phyloP scores from a whole-genome alignment of 92 coral and sea anemone genomes.

The Porites lobata region DNA sequence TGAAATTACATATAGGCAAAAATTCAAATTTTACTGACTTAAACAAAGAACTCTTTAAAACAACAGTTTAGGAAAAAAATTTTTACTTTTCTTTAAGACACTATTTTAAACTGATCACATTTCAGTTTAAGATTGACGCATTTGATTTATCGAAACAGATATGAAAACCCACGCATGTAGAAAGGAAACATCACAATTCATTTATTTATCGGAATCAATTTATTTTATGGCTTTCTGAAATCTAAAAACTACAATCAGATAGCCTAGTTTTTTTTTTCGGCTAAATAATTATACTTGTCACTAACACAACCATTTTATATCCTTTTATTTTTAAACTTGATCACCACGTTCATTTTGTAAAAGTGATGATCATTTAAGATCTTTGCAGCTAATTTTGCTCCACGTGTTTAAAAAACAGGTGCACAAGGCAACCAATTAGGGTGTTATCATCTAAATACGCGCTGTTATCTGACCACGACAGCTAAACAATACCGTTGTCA shows the following conservation, averaged over 20 bases:
- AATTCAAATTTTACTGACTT: too few relatives aligned
- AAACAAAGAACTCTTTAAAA: too few relatives aligned
- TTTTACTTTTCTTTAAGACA: too few relatives aligned
- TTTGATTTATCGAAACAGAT: not conserved
- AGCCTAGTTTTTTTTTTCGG: not conserved
- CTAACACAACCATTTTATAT: not conserved
- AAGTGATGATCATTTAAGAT: not conserved
- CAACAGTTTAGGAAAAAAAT: too few relatives aligned
- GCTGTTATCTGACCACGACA: constrained; percentile 30
- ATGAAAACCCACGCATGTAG: not conserved
- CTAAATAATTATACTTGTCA: too few relatives aligned
- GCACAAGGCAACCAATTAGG: not conserved
- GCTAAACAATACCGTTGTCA: constrained; percentile 31
- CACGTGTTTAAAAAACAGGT: constrained; percentile 54
- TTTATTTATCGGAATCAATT: not conserved
- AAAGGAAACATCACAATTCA: not conserved
- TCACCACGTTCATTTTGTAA: not conserved
- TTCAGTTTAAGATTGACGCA: constrained; percentile 7
- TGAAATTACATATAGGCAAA: too few relatives aligned
- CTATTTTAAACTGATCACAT: too few relatives aligned
- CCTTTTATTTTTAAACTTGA: not conserved
- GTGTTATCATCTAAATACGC: constrained; percentile 17
- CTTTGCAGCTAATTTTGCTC: constrained; percentile 21
- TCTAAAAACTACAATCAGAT: not conserved
- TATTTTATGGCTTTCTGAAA: not conserved